phyloP scores from a whole-genome alignment of 1,140 invertebrate genomes.

The Protaetia brevitarsis region DNA sequence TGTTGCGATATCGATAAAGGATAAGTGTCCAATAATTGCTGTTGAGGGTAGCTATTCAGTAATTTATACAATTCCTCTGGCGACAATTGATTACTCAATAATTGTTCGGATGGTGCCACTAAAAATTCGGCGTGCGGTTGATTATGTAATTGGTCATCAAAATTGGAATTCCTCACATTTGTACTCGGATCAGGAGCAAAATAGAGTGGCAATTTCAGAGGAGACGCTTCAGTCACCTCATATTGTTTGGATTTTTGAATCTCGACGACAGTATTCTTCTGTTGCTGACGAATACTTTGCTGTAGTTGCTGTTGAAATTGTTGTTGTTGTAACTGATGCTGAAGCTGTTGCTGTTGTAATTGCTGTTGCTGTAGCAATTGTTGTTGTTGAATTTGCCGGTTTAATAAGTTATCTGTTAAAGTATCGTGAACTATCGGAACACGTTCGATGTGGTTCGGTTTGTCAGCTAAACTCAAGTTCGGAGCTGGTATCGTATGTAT shows the following conservation, averaged over 20 bases:
- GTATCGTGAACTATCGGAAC: neutral
- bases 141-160: conserved; percentile 16
- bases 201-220: neutral
- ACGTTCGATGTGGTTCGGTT: conserved; percentile 35
- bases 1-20: conserved; percentile 44
- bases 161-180: conserved; percentile 20
- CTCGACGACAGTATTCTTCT: conserved; percentile 3
- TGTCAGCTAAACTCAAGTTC: conserved; percentile 58
- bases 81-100: conserved; percentile 45
- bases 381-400: conserved; percentile 25
- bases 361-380: conserved; percentile 27
- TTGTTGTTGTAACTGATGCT: conserved; percentile 17
- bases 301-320: conserved; percentile 18
- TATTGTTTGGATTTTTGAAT: conserved; percentile 43
- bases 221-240: conserved; percentile 48
- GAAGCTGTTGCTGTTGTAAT: neutral
- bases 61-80: conserved; percentile 57
- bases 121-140: conserved; percentile 17
- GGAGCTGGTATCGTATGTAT: conserved; percentile 81
- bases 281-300: neutral
- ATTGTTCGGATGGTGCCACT: neutral
- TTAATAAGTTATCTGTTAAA: conserved; percentile 8
- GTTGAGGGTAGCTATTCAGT: conserved; percentile 53
- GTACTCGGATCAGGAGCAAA: conserved; percentile 15
- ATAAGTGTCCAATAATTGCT: conserved; percentile 37